Evolutionary conservation across 2,797 vertebrate genomes (phyloP), one percentile per base, ranked within the genome.

Genomic region (Melanotaenia trifasciata): DNA sequence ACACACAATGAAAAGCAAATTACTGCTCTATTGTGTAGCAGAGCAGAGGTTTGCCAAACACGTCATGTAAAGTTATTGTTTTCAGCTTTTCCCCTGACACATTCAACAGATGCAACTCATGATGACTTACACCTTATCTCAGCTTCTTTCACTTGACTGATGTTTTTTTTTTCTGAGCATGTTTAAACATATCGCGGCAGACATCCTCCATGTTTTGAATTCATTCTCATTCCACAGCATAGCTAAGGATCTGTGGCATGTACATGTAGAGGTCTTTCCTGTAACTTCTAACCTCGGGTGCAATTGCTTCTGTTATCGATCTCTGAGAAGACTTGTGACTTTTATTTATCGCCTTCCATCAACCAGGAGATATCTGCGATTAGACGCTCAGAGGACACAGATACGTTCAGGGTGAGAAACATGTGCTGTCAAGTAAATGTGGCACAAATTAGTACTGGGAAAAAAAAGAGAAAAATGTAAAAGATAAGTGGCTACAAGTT

Each of bases 281-380:
- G 22, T 33, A 75, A 24, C 36, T 43, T 3, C 58, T 43, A 32
- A 20, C 67, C 35, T 5, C 1, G 33, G 47, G 33, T 58, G 24
- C 14, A 47, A 72, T 47, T 60, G 61, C 80, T 60, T 62, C 67
- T 75, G 65, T 70, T 86, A 79, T 74, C 83, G 76, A 79, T 89
- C 70, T 40, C n/a, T 16, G 1, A 67, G 70, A 78, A 75, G 66
- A 18, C 26, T 35, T 22, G 57, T 18, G 28, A 22, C 43, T 50
- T 51, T 45, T 33, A 50, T 22, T 64, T 32, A 51, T 14, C 13
- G 28, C 28, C 28, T 12, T 30, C 56, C 22, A 53, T 58, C 50
- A 51, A 20, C 64, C 4, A 54, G 28, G 22, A 13, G n/a, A 45
- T 9, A 13, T 22, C 12, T 18, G 9, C 26, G 14, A 14, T 30